A percentile compares a stretch with the other conserved stretches of the same genome.
Conservation (phyloP, 2,888 invertebrate species). For the Nymphalis c-album region DNA sequence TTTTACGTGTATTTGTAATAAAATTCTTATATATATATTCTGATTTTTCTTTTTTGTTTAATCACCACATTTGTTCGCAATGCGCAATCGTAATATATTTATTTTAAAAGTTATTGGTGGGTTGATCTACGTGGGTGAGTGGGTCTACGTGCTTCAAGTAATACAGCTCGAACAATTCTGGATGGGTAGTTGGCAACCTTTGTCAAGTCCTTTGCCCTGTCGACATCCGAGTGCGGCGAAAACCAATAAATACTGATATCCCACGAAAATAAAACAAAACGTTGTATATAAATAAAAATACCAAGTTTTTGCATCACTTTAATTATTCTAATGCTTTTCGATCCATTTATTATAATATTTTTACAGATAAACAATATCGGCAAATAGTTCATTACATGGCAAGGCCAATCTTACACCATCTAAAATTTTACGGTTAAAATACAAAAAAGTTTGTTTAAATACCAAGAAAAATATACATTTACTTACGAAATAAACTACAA, state of each 20-base stretch:
- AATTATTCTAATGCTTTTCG: conserved; percentile 74
- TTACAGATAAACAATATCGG: conserved; percentile 56
- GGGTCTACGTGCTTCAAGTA: too few relatives aligned
- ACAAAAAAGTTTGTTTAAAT: conserved; percentile 38
- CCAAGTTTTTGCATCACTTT: conserved; percentile 42
- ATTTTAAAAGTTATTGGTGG: too few relatives aligned
- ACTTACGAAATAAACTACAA: conserved; percentile 18
- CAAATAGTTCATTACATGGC: conserved; percentile 66
- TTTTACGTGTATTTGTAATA: conserved; percentile 15
- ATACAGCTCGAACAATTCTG: too few relatives aligned
- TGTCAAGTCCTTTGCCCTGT: too few relatives aligned
- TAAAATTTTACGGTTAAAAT: conserved; percentile 34
- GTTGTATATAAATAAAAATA: conserved; percentile 9
- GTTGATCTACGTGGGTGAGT: too few relatives aligned
- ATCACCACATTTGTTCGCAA: neutral
- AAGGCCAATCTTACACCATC: conserved; percentile 64
- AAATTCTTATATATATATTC: conserved; percentile 5
- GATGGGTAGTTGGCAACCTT: too few relatives aligned
- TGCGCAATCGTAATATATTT: too few relatives aligned
- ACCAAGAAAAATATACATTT: conserved; percentile 23
- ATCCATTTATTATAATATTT: conserved; percentile 64
- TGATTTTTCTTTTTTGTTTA: neutral
- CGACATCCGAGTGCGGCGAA: too few relatives aligned
- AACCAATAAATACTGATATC: too few relatives aligned
- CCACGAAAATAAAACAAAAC: too few relatives aligned